A percentile compares a stretch with the other conserved stretches of the same genome.
These are phyloP conservation scores for Brachionus calyciflorus DNA, from an alignment of 1,140 invertebrate genomes.

Conservation along the genomic window DNA sequence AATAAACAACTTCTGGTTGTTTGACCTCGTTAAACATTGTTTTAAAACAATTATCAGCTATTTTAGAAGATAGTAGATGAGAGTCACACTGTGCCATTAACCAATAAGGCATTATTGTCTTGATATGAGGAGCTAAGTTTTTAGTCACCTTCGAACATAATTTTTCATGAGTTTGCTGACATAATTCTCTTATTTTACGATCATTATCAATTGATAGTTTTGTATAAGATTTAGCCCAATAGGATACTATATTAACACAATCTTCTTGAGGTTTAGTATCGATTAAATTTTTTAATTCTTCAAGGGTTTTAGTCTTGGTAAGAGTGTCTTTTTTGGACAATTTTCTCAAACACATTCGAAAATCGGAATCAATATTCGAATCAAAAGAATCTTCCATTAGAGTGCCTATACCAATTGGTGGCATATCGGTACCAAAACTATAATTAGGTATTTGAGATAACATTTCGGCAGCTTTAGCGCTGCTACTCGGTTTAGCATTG, in stretches of 20 bases:
- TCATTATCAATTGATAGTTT: constrained; percentile 32
- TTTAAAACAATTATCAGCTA: constrained; percentile 68
- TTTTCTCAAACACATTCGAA: constrained; percentile 61
- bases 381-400: constrained; percentile 43
- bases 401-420: constrained; percentile 26
- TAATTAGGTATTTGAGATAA: constrained; percentile 9
- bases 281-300: constrained; percentile 24
- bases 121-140: constrained; percentile 73
- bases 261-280: neutral
- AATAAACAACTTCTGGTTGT: constrained; percentile 69
- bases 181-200: constrained; percentile 70
- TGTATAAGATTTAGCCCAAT: constrained; percentile 28
- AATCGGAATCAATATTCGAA: constrained; percentile 54
- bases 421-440: constrained; percentile 8
- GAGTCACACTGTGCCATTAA: constrained; percentile 75
- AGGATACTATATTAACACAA: neutral
- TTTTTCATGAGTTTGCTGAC: constrained; percentile 65
- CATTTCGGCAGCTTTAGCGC: constrained; percentile 46
- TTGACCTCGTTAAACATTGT: constrained; percentile 71
- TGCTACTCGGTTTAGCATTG: constrained; percentile 45
- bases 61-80: constrained; percentile 73
- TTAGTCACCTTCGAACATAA: constrained; percentile 69
- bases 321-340: constrained; percentile 78
- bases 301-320: constrained; percentile 69
- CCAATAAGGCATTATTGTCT: constrained; percentile 67